A percentile compares a stretch with the other conserved stretches of the same genome.
Conservation (phyloP, 2,797 vertebrate genomes). For the Sciaenops ocellatus region DNA sequence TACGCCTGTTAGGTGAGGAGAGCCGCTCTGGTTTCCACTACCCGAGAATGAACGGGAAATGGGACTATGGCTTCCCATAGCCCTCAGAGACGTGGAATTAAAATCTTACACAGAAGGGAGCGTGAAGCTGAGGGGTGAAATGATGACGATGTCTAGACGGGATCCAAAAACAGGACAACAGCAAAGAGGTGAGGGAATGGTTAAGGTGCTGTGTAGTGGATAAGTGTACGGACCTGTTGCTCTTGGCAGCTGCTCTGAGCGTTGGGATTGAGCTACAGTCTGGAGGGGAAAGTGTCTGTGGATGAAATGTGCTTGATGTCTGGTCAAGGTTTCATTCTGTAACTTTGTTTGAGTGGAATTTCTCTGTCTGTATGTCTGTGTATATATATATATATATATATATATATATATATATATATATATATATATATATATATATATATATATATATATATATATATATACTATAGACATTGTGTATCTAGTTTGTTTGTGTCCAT, state of each 20-base stretch:
- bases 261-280: slow-evolving; percentile 53
- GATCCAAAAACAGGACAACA: slow-evolving; percentile 20
- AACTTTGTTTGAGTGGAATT: slow-evolving; percentile 9
- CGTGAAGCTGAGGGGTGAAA: slow-evolving; percentile 5
- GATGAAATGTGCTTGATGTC: slow-evolving; percentile 46
- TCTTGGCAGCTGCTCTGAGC: slow-evolving; percentile 74
- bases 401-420: slow-evolving; percentile 16
- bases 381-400: slow-evolving; percentile 18
- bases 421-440: slow-evolving; percentile 9
- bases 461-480: neutral
- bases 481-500: slow-evolving; percentile 18
- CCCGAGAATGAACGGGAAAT: slow-evolving; percentile 67
- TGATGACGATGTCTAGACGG: slow-evolving; percentile 7
- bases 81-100: slow-evolving; percentile 54
- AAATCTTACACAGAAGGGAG: slow-evolving; percentile 33
- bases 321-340: slow-evolving; percentile 41
- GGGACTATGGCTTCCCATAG: slow-evolving; percentile 57
- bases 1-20: slow-evolving; percentile 37
- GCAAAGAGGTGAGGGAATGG: slow-evolving; percentile 42
- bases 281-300: slow-evolving; percentile 51
- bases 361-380: slow-evolving; percentile 20
- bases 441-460: slow-evolving; percentile 15
- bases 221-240: slow-evolving; percentile 76
- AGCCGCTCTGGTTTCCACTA: slow-evolving; percentile 62
- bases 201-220: slow-evolving; percentile 50